Evolutionary conservation across 2,797 vertebrate genomes (phyloP).

Genomic region (Knipowitschia caucasica): DNA sequence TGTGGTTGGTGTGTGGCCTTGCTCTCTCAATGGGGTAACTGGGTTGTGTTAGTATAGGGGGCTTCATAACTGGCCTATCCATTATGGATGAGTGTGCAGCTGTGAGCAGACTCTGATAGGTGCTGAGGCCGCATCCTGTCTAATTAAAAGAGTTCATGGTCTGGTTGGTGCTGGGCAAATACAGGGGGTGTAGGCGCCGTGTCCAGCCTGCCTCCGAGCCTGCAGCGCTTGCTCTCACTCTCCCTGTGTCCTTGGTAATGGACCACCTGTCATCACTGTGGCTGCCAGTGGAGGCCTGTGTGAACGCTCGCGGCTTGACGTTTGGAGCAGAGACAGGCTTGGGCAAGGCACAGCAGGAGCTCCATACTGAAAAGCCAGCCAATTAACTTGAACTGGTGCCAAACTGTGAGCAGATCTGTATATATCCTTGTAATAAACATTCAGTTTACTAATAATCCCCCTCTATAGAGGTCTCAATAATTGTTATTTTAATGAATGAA

Average conservation of each 20-base stretch:
- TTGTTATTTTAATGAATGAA: constrained; percentile 57
- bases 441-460: constrained; percentile 60
- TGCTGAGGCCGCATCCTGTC: constrained; percentile 67
- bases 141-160: constrained; percentile 73
- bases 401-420: constrained; percentile 66
- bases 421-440: constrained; percentile 71
- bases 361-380: constrained; percentile 65
- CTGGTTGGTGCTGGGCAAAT: constrained; percentile 61
- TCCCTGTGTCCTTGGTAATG: constrained; percentile 60
- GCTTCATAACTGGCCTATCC: constrained; percentile 62
- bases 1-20: constrained; percentile 34
- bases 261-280: constrained; percentile 62
- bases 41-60: constrained; percentile 35
- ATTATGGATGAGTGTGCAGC: constrained; percentile 71
- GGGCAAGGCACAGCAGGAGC: constrained; percentile 50
- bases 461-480: constrained; percentile 41
- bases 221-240: constrained; percentile 37
- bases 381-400: constrained; percentile 71
- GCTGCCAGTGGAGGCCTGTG: constrained; percentile 59
- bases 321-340: constrained; percentile 54
- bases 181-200: constrained; percentile 51
- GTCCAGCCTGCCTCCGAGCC: constrained; percentile 44
- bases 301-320: constrained; percentile 52
- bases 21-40: constrained; percentile 40
- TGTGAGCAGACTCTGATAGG: constrained; percentile 59